These are phyloP conservation scores for Danionella cerebrum DNA, from an alignment of 2,113 vertebrate species.

Conservation along the genomic window DNA sequence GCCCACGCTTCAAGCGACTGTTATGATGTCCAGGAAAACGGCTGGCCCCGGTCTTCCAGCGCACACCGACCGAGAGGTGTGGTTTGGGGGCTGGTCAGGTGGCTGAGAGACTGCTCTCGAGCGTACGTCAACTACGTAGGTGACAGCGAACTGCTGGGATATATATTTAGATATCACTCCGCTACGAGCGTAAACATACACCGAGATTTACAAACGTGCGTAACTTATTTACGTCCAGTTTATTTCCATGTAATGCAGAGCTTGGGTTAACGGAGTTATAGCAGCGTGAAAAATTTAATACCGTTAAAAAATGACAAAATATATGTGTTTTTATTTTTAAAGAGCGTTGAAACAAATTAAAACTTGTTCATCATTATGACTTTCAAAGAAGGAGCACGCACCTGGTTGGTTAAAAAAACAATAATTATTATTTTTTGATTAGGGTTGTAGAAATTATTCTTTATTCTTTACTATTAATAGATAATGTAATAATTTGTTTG, in stretches of 20 bases:
- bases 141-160: neutral
- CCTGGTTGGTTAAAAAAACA: no score
- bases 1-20: neutral
- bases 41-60: neutral
- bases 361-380: no score
- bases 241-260: neutral
- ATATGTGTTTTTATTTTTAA: no score
- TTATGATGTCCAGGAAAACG: neutral
- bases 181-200: neutral
- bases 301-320: no score
- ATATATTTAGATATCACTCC: neutral
- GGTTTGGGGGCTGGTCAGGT: neutral
- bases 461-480: no score
- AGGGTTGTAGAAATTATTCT: no score
- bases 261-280: no score
- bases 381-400: no score
- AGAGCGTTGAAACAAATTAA: no score
- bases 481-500: no score
- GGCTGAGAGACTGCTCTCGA: neutral
- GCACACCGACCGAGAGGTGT: neutral
- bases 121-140: neutral
- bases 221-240: neutral
- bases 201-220: neutral
- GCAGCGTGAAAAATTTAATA: no score
- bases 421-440: no score